phyloP scores from a whole-genome alignment of 1,140 invertebrate genomes.

The Drosophila oshimai region DNA sequence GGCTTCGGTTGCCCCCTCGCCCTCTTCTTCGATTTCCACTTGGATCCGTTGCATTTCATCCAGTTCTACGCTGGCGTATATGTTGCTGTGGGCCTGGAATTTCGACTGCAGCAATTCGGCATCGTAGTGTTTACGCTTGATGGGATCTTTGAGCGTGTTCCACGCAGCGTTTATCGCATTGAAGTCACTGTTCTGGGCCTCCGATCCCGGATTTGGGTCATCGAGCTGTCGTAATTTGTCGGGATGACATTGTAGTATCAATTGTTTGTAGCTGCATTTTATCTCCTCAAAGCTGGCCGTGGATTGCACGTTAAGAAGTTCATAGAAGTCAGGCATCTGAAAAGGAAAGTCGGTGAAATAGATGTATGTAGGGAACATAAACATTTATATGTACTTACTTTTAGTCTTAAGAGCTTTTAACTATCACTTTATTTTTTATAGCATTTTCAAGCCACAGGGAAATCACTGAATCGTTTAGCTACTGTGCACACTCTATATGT shows the following conservation, averaged over 20 bases:
- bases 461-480: no score
- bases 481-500: neutral
- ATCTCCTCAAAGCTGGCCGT: slow-evolving; percentile 71
- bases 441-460: no score
- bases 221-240: slow-evolving; percentile 73
- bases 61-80: slow-evolving; percentile 61
- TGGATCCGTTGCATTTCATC: slow-evolving; percentile 58
- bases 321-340: slow-evolving; percentile 73
- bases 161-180: slow-evolving; percentile 76
- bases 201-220: slow-evolving; percentile 53
- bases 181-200: slow-evolving; percentile 45
- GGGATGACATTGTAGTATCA: slow-evolving; percentile 82
- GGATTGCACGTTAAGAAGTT: slow-evolving; percentile 54
- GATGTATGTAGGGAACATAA: neutral
- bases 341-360: neutral
- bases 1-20: neutral
- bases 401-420: slow-evolving; percentile 1
- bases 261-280: slow-evolving; percentile 76
- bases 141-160: slow-evolving; percentile 80
- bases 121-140: slow-evolving; percentile 75
- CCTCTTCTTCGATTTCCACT: slow-evolving; percentile 22
- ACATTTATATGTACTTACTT: slow-evolving; percentile 40
- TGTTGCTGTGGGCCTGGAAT: slow-evolving; percentile 74
- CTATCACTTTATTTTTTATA: neutral
- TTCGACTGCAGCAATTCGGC: slow-evolving; percentile 75